phyloP scores from a whole-genome alignment of 2,113 vertebrate genomes.

The Lophotis ruficrista region DNA sequence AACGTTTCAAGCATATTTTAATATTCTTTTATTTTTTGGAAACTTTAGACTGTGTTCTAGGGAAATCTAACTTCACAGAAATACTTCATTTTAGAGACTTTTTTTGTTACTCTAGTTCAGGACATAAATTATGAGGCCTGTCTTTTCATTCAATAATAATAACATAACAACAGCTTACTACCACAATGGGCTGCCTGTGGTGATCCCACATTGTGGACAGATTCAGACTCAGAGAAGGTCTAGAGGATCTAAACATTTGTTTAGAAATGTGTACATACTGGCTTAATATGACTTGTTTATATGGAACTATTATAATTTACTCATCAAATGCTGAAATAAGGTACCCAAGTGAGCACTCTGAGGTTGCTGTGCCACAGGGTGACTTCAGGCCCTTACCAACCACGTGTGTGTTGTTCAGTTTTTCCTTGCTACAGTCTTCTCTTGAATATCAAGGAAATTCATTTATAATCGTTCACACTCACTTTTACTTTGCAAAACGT shows the following conservation, averaged over 20 bases:
- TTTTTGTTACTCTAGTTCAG: not conserved
- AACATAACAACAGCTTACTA: not conserved
- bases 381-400: not conserved
- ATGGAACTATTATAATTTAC: not conserved
- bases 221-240: not conserved
- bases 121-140: not conserved
- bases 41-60: not conserved
- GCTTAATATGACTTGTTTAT: not conserved
- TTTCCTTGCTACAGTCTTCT: not conserved
- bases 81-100: not conserved
- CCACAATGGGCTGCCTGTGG: not conserved
- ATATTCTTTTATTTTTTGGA: not conserved
- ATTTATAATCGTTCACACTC: not conserved
- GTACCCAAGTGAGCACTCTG: not conserved
- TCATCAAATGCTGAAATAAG: not conserved
- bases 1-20: not conserved
- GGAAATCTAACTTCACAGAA: not conserved
- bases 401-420: not conserved
- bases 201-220: not conserved
- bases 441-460: not conserved
- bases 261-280: not conserved
- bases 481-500: not conserved
- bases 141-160: not conserved
- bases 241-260: not conserved
- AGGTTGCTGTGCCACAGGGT: not conserved